These are phyloP conservation scores for Drosophila borborema DNA, from an alignment of 2,888 invertebrate species.

Conservation along the genomic window DNA sequence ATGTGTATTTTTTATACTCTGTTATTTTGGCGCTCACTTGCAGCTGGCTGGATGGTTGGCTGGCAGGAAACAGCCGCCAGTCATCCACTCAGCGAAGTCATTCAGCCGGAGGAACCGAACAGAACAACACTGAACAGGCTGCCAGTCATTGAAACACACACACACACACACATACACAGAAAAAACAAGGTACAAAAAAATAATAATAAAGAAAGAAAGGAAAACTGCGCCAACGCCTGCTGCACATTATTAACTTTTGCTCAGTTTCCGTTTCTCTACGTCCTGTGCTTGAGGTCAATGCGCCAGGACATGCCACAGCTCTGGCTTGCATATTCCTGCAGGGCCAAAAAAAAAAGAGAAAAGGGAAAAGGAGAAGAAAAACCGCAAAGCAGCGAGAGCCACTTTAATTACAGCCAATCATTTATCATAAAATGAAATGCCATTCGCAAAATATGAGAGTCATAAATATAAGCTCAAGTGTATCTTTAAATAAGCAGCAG, in stretches of 20 bases:
- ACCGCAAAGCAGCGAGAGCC: constrained; percentile 47
- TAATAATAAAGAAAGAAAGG: constrained; percentile 14
- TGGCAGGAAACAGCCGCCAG: constrained; percentile 52
- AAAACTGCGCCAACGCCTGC: constrained; percentile 56
- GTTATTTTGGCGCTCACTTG: constrained; percentile 49
- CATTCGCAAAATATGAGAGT: constrained; percentile 58
- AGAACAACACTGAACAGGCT: constrained; percentile 31
- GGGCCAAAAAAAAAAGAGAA: constrained; percentile 10
- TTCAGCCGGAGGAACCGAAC: constrained; percentile 48
- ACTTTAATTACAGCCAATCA: constrained; percentile 72
- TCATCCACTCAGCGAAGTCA: constrained; percentile 59
- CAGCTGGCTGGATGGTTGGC: constrained; percentile 49
- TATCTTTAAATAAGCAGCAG: constrained; percentile 25
- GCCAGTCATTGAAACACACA: constrained; percentile 50
- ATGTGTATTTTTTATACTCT: constrained; percentile 10
- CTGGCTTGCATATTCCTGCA: constrained; percentile 31
- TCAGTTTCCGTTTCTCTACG: constrained; percentile 39
- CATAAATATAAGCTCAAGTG: constrained; percentile 53
- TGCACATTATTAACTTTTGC: constrained; percentile 70
- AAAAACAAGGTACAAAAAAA: constrained; percentile 10
- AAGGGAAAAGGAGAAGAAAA: not conserved
- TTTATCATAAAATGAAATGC: constrained; percentile 64
- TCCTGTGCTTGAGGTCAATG: constrained; percentile 49
- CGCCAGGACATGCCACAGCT: constrained; percentile 32
- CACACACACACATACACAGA: not conserved